phyloP scores from a whole-genome alignment of 1,140 invertebrate species.

The Cyclina sinensis region DNA sequence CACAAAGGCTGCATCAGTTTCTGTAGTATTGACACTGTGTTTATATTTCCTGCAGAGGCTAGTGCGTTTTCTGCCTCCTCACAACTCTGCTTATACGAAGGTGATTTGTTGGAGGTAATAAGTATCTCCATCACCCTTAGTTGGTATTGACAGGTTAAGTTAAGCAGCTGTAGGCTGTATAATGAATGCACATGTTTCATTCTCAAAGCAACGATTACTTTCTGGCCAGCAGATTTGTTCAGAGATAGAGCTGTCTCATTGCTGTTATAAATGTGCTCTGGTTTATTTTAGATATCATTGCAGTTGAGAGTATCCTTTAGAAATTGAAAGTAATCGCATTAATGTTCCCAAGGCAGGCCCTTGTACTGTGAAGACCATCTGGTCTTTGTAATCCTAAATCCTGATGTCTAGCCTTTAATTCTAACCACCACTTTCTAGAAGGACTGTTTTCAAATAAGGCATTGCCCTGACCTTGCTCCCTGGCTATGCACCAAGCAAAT shows the following conservation, averaged over 20 bases:
- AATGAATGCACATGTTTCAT: constrained; percentile 48
- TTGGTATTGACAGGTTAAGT: too few species aligned
- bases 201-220: constrained; percentile 38
- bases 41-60: too few species aligned
- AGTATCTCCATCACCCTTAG: too few species aligned
- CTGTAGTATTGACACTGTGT: too few species aligned
- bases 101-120: too few species aligned
- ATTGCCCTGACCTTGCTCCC: background rate
- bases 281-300: constrained; percentile 13
- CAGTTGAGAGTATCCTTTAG: constrained; percentile 36
- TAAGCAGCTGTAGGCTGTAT: too few species aligned
- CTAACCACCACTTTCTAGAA: constrained; percentile 32
- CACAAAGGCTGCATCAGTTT: too few species aligned
- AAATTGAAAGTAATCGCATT: constrained; percentile 17
- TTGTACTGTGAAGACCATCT: constrained; percentile 27
- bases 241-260: constrained; percentile 38
- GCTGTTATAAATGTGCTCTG: constrained; percentile 53
- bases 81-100: too few species aligned
- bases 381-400: background rate
- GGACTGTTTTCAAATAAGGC: constrained; percentile 2
- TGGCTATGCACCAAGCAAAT: constrained; percentile 44
- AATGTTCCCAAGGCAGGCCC: constrained; percentile 33
- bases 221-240: constrained; percentile 54
- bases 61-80: too few species aligned
- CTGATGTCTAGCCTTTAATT: constrained; percentile 37